Evolutionary conservation across 2,888 invertebrate genomes (phyloP).

Genomic region (Heliconius charithonia): DNA sequence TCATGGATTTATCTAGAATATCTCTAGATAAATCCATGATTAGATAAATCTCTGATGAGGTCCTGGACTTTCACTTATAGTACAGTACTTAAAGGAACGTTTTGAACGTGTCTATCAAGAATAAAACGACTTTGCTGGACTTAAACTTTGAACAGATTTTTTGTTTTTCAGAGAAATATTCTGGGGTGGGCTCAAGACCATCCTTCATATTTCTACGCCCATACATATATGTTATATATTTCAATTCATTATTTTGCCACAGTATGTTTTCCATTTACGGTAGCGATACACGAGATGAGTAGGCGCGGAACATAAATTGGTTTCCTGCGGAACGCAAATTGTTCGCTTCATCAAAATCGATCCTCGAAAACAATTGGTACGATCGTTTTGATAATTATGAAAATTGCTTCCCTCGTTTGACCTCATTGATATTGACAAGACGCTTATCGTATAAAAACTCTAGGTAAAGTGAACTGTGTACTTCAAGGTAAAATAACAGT

Average conservation of each 20-base stretch:
- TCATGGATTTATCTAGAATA: too few species aligned
- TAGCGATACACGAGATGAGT: constrained; percentile 47
- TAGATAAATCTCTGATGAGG: too few species aligned
- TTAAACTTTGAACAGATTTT: neutral
- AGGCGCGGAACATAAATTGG: constrained; percentile 64
- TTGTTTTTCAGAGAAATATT: too few species aligned
- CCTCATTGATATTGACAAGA: constrained; percentile 27
- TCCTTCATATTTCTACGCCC: too few species aligned
- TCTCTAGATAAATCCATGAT: too few species aligned
- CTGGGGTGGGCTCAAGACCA: too few species aligned
- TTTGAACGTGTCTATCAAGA: too few species aligned
- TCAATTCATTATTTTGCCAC: neutral
- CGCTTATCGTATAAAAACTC: neutral
- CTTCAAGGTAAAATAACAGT: neutral
- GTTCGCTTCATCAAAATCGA: constrained; percentile 54
- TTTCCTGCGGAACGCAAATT: constrained; percentile 70
- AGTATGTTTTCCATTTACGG: neutral
- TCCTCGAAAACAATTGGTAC: constrained; percentile 52
- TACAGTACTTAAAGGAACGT: too few species aligned
- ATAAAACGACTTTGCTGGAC: too few species aligned
- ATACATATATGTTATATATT: too few species aligned
- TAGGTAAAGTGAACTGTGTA: neutral
- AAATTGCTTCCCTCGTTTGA: constrained; percentile 35
- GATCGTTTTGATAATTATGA: constrained; percentile 34
- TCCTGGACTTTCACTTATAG: too few species aligned